Evolutionary conservation across 2,797 vertebrate species (phyloP).

Genomic region (Aeoliscus strigatus): DNA sequence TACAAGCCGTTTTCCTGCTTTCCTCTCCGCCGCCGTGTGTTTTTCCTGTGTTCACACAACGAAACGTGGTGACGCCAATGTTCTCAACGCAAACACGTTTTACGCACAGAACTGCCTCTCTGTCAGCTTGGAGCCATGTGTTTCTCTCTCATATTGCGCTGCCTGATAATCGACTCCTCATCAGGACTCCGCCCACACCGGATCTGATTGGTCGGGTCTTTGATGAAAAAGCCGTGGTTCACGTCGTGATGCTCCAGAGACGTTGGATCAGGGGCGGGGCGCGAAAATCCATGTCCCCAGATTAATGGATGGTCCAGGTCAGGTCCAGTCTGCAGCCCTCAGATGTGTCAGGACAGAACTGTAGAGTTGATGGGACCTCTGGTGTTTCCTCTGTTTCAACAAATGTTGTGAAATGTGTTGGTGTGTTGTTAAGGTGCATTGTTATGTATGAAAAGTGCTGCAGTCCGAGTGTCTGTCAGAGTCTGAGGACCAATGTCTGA

Average conservation of each 20-base stretch:
- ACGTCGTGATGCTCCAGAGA: constrained; percentile 26
- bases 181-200: constrained; percentile 54
- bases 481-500: no score
- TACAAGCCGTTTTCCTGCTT: constrained; percentile 57
- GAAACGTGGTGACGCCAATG: constrained; percentile 10
- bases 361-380: no score
- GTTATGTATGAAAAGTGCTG: no score
- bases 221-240: constrained; percentile 14
- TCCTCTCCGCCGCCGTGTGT: constrained; percentile 30
- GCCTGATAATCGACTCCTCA: constrained; percentile 49
- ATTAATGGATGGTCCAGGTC: no score
- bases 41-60: constrained; percentile 7
- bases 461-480: no score
- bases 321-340: no score
- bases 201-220: constrained; percentile 63
- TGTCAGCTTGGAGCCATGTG: constrained; percentile 60
- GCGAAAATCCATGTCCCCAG: no score
- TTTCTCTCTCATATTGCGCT: constrained; percentile 71
- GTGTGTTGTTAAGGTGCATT: no score
- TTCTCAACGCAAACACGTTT: constrained; percentile 39
- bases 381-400: no score
- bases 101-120: constrained; percentile 49
- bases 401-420: no score
- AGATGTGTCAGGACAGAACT: no score
- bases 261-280: constrained; percentile 15